Evolutionary conservation across 2,797 vertebrate genomes (phyloP), one percentile per base, ranked within the genome.

Genomic region (Pristis pectinata): DNA sequence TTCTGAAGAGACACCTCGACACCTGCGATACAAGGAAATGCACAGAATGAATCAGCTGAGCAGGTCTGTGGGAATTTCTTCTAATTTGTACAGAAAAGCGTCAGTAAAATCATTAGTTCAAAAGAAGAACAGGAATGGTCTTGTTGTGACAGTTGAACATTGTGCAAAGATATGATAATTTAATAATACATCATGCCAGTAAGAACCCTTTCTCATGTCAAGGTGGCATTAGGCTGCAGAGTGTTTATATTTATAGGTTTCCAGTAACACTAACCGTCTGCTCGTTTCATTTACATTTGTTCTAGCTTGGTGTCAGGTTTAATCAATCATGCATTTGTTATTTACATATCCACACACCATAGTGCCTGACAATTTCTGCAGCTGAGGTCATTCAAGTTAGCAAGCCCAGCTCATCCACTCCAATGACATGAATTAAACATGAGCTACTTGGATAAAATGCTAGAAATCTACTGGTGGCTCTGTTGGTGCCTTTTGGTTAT

Each of bases 1-100:
- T 99, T 99, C 96, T 99, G 98, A 95, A 99, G 97, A 95, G 98
- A 99, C 95, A 99, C 97, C 97, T 99, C 99, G 1, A 98, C 98
- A 96, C 98, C 99, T 99, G 97, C 94, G 94, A 74, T 37, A 89
- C 34, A 70, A 83, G 44, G 7, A 89, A 34, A 74, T 34, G 91
- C 34, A 91, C 70, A 76, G 72, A 94, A 76, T 94, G 24, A 94
- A 94, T 76, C 70, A 11, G 24, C 17, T 94, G 27, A 94, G 67
- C 49, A 53, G 44, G 34, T 53, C 44, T 27, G 34, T 49, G 70
- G 30, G 70, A 49, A 74, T 49, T 72, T 72, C 74, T 53, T n/a
- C 44, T 94, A 74, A 94, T 94, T 94, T 74, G 92, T 74, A 76
- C 61, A 94, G 27, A 49, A 94, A 34, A 94, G 70, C 17, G 44